Evolutionary conservation across 2,113 vertebrate genomes (phyloP), one percentile per base, ranked within the genome.

Genomic region (Hippocampus guttulatus): DNA sequence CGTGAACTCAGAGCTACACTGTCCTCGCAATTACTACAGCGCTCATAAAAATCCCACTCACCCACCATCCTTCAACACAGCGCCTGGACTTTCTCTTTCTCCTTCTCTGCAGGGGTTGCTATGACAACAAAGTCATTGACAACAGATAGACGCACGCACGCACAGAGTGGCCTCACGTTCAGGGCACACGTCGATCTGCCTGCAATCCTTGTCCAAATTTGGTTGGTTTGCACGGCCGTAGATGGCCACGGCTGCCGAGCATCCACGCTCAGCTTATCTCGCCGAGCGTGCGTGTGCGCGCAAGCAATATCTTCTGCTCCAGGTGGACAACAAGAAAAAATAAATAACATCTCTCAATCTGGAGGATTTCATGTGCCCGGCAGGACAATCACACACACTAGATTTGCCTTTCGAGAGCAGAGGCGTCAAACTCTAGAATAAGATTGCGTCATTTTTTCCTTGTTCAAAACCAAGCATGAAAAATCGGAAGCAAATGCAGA

Each of bases 141-240:
- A 80, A 47, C 75, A 67, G 73, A 85, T 81, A 87, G 76, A 83
- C 81, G 83, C 65, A 67, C 76, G 85, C 60, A 66, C 68, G 65
- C 43, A 67, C 69, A 74, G 57, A 67, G 77, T 88, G 80, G 89
- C 87, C 90, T 91, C 88, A 93, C 88, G 93, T 93, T 93, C 90
- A 79, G 93, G 90, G 93, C 92, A 94, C 90, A 93, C 86, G 89
- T 93, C 92, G 91, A 93, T 93, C 85, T 90, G 88, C 87, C 92
- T 94, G 90, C 93, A 95, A 94, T 94, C 92, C 92, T 88, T 94
- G 91, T 93, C 94, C 93, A 95, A 95, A 94, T 94, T 93, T 95
- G 93, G 93, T 82, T 89, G 83, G 89, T 93, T 92, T 90, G 88
- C 88, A 89, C 88, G 85, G 74, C 89, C 84, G 80, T 91, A 91